These are phyloP conservation scores for Iguana delicatissima DNA, from an alignment of 2,797 vertebrate genomes.

Conservation along the genomic window DNA sequence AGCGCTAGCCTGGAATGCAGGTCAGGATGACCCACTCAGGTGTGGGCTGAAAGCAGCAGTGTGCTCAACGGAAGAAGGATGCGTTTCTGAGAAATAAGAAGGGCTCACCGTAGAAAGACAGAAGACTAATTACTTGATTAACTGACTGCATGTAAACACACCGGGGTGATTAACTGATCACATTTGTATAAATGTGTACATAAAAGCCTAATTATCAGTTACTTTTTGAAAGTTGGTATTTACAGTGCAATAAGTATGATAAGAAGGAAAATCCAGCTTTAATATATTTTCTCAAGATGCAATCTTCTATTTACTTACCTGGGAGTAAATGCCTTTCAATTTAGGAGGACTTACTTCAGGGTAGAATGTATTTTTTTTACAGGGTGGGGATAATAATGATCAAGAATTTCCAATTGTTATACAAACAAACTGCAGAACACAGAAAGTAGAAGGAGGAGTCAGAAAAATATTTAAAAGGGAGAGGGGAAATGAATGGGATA, in stretches of 20 bases:
- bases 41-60: not conserved
- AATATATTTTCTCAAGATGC: not conserved
- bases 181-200: not conserved
- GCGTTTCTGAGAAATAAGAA: not conserved
- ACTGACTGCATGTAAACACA: too few species aligned
- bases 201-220: not conserved
- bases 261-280: not conserved
- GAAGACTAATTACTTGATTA: not conserved
- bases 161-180: not conserved
- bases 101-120: not conserved
- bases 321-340: not conserved
- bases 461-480: not conserved
- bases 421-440: not conserved
- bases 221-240: not conserved
- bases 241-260: not conserved
- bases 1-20: not conserved
- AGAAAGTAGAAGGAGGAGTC: not conserved
- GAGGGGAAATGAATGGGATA: not conserved
- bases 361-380: not conserved
- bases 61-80: not conserved
- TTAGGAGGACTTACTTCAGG: not conserved
- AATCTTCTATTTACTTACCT: not conserved
- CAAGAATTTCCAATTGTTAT: not conserved
- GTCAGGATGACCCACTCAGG: not conserved
- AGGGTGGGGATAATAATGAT: not conserved